These are phyloP conservation scores for silkworm (Bombyx mori) DNA, from an alignment of 1,140 invertebrate genomes.

Conservation along the genomic window DNA sequence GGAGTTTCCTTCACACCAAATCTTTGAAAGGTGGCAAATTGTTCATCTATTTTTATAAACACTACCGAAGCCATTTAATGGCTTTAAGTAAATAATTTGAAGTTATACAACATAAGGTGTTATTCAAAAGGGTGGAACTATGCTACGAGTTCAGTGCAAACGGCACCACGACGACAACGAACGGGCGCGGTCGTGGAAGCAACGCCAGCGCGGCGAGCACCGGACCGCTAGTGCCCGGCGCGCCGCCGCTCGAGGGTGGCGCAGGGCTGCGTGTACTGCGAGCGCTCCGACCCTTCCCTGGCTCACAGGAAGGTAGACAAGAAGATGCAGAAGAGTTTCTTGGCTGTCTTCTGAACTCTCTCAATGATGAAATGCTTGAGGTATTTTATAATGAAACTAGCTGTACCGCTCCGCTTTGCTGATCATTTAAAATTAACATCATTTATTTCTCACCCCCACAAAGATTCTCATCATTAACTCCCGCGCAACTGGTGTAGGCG, in stretches of 20 bases:
- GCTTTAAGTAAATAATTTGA: too few species aligned
- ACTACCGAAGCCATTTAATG: too few species aligned
- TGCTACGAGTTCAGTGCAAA: constrained; percentile 79
- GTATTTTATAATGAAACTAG: constrained; percentile 48
- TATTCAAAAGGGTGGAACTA: constrained; percentile 70
- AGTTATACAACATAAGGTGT: neutral
- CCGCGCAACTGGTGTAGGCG: too few species aligned
- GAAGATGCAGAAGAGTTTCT: constrained; percentile 97
- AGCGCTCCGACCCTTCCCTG: constrained; percentile 76
- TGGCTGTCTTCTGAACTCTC: constrained; percentile 90
- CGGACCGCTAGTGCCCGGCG: constrained; percentile 43
- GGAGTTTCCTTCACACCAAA: too few species aligned
- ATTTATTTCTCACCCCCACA: too few species aligned
- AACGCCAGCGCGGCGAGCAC: constrained; percentile 11
- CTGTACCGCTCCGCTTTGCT: neutral
- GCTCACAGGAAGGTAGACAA: constrained; percentile 85
- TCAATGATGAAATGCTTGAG: constrained; percentile 97
- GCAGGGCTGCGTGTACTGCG: constrained; percentile 87
- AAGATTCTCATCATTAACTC: too few species aligned
- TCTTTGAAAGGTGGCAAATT: too few species aligned
- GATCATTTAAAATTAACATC: too few species aligned
- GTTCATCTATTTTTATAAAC: too few species aligned
- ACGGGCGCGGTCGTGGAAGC: constrained; percentile 33
- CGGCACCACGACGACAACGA: constrained; percentile 13
- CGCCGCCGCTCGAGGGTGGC: constrained; percentile 84